Evolutionary conservation across 2,888 invertebrate genomes (phyloP).

Genomic region (Chirona hameri): DNA sequence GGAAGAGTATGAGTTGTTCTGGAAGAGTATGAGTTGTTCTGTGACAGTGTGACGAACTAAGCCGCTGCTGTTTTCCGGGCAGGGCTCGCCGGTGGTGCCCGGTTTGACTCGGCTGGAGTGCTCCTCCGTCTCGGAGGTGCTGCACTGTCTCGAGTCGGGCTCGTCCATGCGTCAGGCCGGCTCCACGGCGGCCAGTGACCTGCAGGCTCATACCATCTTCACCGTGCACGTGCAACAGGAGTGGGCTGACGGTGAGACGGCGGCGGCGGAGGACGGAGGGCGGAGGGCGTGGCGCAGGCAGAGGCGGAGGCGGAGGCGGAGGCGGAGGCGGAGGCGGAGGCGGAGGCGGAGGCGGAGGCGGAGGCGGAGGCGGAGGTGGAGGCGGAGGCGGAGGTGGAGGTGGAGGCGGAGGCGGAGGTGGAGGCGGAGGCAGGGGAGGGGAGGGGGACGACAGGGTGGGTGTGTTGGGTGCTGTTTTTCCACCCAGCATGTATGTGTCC

Average conservation of each 20-base stretch:
- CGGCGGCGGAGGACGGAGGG: background rate
- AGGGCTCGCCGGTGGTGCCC: conserved; percentile 39
- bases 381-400: no score
- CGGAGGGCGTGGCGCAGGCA: background rate
- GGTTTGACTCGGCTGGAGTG: conserved; percentile 42
- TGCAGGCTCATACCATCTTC: conserved; percentile 59
- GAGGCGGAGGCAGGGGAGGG: no score
- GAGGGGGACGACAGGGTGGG: background rate
- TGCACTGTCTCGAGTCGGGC: conserved; percentile 65
- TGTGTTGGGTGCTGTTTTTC: background rate
- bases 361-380: no score
- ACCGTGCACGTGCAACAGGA: conserved; percentile 71
- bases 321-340: background rate
- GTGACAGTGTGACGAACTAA: no score
- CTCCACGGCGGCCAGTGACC: conserved; percentile 32
- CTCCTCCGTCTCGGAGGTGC: conserved; percentile 60
- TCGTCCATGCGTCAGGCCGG: conserved; percentile 53
- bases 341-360: background rate
- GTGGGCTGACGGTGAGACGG: conserved; percentile 50
- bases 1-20: no score
- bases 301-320: background rate
- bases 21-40: no score
- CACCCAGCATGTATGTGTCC: no score
- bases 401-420: no score
- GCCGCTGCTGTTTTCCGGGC: background rate